These are phyloP conservation scores for Rhagoletis zephyria DNA, from an alignment of 1,140 invertebrate species.

Conservation along the genomic window DNA sequence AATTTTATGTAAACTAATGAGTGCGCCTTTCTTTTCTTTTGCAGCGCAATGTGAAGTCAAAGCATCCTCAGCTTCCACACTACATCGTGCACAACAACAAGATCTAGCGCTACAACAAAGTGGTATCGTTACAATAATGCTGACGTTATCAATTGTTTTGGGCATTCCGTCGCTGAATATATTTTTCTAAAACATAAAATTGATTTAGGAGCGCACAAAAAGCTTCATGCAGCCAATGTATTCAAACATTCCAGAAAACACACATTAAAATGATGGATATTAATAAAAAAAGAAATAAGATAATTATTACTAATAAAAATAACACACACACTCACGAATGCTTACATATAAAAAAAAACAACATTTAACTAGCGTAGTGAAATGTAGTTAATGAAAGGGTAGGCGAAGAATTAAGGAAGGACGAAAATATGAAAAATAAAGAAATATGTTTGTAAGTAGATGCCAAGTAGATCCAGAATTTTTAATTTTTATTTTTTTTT, in stretches of 20 bases:
- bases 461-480: too few species aligned
- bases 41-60: slow-evolving; percentile 22
- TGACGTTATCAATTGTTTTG: background rate
- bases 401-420: background rate
- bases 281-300: background rate
- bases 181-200: slow-evolving; percentile 46
- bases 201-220: slow-evolving; percentile 8
- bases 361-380: background rate
- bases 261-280: background rate
- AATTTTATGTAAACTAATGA: background rate
- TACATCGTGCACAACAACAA: slow-evolving; percentile 2
- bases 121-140: background rate
- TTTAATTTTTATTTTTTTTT: too few species aligned
- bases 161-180: slow-evolving; percentile 6
- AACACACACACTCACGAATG: background rate
- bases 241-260: background rate
- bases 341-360: background rate
- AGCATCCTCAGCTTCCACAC: slow-evolving; percentile 25
- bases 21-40: background rate
- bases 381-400: background rate
- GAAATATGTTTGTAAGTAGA: too few species aligned
- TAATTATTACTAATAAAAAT: background rate
- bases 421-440: too few species aligned
- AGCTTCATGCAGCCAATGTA: background rate
- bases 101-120: background rate